Evolutionary conservation across 2,888 invertebrate species (phyloP), one percentile per base, ranked within the genome.

Genomic region (Meteorus colon): DNA sequence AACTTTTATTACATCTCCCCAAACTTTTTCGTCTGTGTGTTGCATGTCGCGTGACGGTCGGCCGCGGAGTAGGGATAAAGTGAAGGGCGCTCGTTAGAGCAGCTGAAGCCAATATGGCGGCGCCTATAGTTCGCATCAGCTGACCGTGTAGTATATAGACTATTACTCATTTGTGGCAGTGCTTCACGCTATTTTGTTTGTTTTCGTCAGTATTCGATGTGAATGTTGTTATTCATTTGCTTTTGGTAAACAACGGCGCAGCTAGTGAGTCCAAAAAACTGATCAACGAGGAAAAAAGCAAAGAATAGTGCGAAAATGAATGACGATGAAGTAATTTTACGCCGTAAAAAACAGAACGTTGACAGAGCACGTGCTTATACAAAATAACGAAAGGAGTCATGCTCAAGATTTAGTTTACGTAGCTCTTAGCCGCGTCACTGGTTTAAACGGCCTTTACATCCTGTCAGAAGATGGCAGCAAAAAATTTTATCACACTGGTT

Each of bases 321-420:
- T 10, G 60, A 19, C 29, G 24, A 60, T 60, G 60, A 60, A 60
- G 4, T 60, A 19, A 19, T 60, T 29, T 60, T 19, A 29, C 60
- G 60, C 29, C 60, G 60, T 29, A 60, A 60, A 10, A 29, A 12
- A 19, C 60, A 14, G 60, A 60, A 60, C 16, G 60, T n/a, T n/a
- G 60, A 60, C 8, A 60, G 60, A 60, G 60, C 16, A 8, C 60
- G 60, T 60, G 60, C 48, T 67, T 24, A 12, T 55, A 70, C n/a
- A n/a, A n/a, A n/a, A 60, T 45, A 5, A 45, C 8, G 16, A 45
- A 45, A 45, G 8, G 8, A 2, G 16, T 8, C 45, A 14, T 14
- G 12, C 8, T 12, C 45, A 45, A 34, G 34, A 34, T 34, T 34
- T 6, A 34, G 34, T 34, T 34, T 34, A 34, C 6, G 34, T 34